phyloP scores from a whole-genome alignment of 2,797 vertebrate species.

The Anisognathus igniventris region DNA sequence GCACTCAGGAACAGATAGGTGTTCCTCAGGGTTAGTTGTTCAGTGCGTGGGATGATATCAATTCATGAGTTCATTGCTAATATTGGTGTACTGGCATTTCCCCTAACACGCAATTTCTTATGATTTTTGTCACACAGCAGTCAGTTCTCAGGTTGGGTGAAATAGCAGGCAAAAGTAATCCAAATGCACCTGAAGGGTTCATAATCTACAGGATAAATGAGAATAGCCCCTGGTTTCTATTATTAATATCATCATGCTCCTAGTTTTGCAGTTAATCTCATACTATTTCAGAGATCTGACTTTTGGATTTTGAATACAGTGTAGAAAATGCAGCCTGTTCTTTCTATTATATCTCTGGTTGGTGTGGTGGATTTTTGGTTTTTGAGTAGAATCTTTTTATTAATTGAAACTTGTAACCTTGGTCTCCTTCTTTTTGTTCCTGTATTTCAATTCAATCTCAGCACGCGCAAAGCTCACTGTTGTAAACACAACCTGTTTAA shows the following conservation, averaged over 20 bases:
- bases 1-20: neutral
- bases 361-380: neutral
- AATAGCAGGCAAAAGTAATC: neutral
- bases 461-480: neutral
- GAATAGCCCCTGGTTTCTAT: neutral
- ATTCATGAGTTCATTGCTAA: neutral
- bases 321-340: neutral
- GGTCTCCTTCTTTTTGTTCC: neutral
- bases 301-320: neutral
- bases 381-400: neutral
- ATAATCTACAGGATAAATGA: neutral
- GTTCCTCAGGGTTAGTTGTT: neutral
- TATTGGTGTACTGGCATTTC: neutral
- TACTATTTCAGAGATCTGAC: neutral
- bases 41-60: neutral
- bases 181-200: neutral
- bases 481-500: conserved; percentile 42
- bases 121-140: neutral
- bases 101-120: neutral
- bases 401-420: neutral
- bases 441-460: neutral
- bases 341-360: neutral
- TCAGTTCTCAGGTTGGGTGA: neutral
- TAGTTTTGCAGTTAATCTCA: neutral
- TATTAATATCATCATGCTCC: neutral